A percentile compares a stretch with the other conserved stretches of the same genome.
Conservation (phyloP, 2,113 vertebrate genomes). For the Tinamus guttatus region DNA sequence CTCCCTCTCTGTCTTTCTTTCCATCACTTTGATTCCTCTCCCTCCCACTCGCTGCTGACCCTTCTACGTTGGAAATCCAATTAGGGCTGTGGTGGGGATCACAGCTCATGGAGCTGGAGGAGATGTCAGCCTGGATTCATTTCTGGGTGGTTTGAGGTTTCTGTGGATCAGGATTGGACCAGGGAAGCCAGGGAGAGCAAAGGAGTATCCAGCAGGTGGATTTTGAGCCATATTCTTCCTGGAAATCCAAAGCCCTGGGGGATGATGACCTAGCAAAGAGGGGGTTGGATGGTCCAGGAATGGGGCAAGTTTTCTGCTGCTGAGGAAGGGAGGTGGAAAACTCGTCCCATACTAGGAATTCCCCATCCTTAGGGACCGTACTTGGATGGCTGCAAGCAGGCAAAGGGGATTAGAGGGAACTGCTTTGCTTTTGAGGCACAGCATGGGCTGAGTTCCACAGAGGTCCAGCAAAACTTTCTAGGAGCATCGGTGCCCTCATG, state of each 20-base stretch:
- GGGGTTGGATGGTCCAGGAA: neutral
- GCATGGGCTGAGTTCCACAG: neutral
- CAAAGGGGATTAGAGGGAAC: neutral
- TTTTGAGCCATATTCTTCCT: neutral
- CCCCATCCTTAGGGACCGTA: neutral
- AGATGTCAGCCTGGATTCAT: neutral
- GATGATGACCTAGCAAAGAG: neutral
- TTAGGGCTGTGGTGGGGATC: slow-evolving; percentile 51
- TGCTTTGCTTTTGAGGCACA: neutral
- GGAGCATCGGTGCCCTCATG: neutral
- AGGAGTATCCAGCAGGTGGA: rapidly evolving
- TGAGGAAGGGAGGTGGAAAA: neutral
- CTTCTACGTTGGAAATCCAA: slow-evolving; percentile 72
- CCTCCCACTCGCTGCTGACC: slow-evolving; percentile 71
- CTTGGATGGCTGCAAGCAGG: neutral
- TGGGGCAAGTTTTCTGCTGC: neutral
- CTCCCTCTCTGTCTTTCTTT: slow-evolving; percentile 42
- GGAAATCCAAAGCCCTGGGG: rapidly evolving
- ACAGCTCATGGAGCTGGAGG: slow-evolving; percentile 16
- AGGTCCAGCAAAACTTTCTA: neutral
- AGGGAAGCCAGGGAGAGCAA: neutral
- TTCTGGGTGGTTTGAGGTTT: slow-evolving; percentile 13
- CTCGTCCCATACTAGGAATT: neutral
- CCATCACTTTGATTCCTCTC: slow-evolving; percentile 71
- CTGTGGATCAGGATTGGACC: neutral